Conservation (phyloP, 2,888 invertebrate genomes). For the Hylaea fasciaria region DNA sequence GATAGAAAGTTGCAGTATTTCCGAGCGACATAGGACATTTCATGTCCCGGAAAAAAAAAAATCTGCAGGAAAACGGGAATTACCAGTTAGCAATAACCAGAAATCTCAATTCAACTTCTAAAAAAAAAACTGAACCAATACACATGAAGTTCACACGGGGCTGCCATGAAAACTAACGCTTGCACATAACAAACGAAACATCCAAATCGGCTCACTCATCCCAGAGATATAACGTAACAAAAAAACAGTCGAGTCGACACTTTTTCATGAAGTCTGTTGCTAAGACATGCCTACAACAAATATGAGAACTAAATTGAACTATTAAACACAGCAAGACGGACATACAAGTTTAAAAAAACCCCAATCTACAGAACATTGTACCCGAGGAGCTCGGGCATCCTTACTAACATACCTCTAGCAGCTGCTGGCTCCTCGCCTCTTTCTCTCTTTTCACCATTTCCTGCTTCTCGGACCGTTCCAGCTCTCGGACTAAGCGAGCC, state of each 20-base stretch:
- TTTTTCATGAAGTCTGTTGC: no score
- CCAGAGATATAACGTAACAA: neutral
- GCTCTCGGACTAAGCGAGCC: conserved; percentile 87
- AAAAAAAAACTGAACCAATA: no score
- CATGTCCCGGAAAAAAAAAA: no score
- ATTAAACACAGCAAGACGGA: conserved; percentile 34
- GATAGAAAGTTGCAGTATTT: no score
- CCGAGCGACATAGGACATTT: no score
- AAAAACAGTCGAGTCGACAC: neutral
- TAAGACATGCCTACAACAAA: neutral
- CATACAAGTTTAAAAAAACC: conserved; percentile 34
- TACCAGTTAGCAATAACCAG: no score
- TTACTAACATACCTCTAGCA: conserved; percentile 89
- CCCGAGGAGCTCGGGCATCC: neutral
- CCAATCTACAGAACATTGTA: conserved; percentile 14
- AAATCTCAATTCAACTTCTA: no score
- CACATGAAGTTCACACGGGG: no score
- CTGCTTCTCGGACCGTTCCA: conserved; percentile 92
- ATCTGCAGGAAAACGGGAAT: no score
- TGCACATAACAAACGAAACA: no score
- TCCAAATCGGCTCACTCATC: no score
- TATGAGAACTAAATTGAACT: conserved; percentile 33
- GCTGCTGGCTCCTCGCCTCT: conserved; percentile 92
- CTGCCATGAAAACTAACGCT: no score
- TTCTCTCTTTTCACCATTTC: conserved; percentile 93